Conservation (phyloP, 2,888 invertebrate species). For the Esperia sulphurella region DNA sequence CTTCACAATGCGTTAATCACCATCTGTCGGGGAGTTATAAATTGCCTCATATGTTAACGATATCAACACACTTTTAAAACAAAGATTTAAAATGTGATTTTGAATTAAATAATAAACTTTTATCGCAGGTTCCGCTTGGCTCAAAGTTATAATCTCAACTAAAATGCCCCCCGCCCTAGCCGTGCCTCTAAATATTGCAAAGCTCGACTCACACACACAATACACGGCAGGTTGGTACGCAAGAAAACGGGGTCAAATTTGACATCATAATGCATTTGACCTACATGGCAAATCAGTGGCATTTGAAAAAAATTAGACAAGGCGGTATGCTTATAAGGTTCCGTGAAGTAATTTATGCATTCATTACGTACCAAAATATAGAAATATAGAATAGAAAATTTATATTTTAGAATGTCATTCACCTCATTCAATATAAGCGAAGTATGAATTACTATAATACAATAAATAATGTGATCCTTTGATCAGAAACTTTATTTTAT, state of each 20-base stretch:
- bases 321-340: slow-evolving; percentile 14
- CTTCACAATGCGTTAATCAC: slow-evolving; percentile 68
- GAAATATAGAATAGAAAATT: too few relatives aligned
- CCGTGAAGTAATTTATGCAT: not conserved
- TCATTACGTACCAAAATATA: too few relatives aligned
- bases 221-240: slow-evolving; percentile 18
- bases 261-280: slow-evolving; percentile 70
- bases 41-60: slow-evolving; percentile 6
- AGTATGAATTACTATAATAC: too few relatives aligned
- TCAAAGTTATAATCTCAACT: not conserved
- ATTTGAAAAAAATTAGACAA: slow-evolving; percentile 55
- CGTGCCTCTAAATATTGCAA: slow-evolving; percentile 4
- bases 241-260: slow-evolving; percentile 63
- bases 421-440: too few relatives aligned
- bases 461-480: too few relatives aligned
- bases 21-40: slow-evolving; percentile 39
- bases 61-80: slow-evolving; percentile 4
- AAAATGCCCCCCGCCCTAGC: not conserved
- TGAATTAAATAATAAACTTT: not conserved
- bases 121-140: not conserved
- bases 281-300: slow-evolving; percentile 57
- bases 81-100: slow-evolving; percentile 3
- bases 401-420: too few relatives aligned
- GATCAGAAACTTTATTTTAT: too few relatives aligned
- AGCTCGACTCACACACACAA: slow-evolving; percentile 8